Conservation (phyloP, 2,797 vertebrate genomes). For the Epinephelus coioides region DNA sequence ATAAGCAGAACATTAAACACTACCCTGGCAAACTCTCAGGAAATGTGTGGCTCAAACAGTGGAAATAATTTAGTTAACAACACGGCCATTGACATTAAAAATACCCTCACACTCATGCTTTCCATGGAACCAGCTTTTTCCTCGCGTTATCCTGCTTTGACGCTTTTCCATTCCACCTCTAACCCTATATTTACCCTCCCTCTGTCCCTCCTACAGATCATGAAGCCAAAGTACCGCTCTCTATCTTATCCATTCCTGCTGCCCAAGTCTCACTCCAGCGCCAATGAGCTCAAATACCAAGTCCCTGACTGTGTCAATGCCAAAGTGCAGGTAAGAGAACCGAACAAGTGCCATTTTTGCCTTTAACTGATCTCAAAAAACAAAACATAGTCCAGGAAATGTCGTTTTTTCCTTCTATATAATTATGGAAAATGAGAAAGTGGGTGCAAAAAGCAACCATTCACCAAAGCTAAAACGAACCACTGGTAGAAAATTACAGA, state of each 20-base stretch:
- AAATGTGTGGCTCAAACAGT: constrained; percentile 14
- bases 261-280: constrained; percentile 93
- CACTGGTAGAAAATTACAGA: constrained; percentile 32
- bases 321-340: constrained; percentile 90
- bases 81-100: background rate
- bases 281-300: constrained; percentile 89
- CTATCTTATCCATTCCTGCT: constrained; percentile 95
- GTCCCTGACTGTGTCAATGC: constrained; percentile 88
- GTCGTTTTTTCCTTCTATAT: constrained; percentile 1
- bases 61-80: constrained; percentile 19
- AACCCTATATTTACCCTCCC: background rate
- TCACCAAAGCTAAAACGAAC: constrained; percentile 5
- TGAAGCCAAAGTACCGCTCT: constrained; percentile 97
- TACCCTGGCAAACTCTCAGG: background rate
- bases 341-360: background rate
- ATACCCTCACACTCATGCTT: constrained; percentile 28
- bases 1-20: constrained; percentile 25
- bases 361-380: background rate
- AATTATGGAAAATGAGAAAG: constrained; percentile 23
- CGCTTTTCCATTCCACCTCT: constrained; percentile 17
- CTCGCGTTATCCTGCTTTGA: background rate
- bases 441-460: background rate
- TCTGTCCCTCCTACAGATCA: constrained; percentile 85
- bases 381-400: background rate
- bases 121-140: constrained; percentile 12